Evolutionary conservation across 2,113 vertebrate genomes (phyloP).

Genomic region (Microtus richardsoni): DNA sequence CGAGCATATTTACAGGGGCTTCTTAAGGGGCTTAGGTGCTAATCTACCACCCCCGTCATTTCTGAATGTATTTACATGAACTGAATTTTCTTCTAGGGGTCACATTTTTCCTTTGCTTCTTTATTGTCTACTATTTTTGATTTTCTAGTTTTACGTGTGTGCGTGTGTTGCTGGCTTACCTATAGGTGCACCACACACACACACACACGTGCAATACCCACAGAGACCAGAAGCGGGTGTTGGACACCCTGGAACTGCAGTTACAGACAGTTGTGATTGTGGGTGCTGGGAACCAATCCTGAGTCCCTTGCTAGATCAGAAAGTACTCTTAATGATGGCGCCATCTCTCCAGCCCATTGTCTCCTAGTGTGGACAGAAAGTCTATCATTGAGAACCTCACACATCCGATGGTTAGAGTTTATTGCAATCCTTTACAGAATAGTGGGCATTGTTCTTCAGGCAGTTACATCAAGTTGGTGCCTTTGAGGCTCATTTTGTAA

Average conservation of each 20-base stretch:
- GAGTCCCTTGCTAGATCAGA: not conserved
- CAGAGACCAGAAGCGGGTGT: not conserved
- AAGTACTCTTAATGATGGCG: not conserved
- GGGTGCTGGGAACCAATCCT: not conserved
- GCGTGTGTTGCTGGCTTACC: not conserved
- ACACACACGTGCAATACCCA: not conserved
- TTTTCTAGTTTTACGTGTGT: not conserved
- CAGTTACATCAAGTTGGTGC: not conserved
- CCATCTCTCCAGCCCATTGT: not conserved
- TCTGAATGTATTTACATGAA: not conserved
- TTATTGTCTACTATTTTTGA: not conserved
- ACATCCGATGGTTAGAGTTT: constrained; percentile 1
- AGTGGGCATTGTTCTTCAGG: not conserved
- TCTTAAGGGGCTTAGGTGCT: not conserved
- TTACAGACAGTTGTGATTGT: not conserved
- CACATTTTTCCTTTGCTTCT: not conserved
- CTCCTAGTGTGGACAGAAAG: not conserved
- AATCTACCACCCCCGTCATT: not conserved
- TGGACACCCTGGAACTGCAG: not conserved
- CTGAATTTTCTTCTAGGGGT: not conserved
- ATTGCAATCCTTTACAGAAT: constrained; percentile 15
- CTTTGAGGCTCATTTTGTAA: not conserved
- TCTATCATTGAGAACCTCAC: not conserved
- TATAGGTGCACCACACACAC: not conserved
- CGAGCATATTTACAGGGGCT: not conserved